phyloP scores from a whole-genome alignment of 2,113 vertebrate species.

The Dasypus novemcinctus region DNA sequence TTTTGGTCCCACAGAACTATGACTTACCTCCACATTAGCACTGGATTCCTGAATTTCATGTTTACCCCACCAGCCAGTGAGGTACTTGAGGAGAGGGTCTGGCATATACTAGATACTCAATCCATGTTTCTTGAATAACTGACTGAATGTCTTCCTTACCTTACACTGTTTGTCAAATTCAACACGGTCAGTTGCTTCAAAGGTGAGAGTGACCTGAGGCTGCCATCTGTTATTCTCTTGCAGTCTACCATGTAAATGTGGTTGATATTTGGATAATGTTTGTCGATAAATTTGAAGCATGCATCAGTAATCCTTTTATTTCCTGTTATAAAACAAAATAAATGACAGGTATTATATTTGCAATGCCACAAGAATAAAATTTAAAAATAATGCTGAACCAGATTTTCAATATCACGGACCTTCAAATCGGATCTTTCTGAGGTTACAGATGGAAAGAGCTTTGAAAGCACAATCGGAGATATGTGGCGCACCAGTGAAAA shows the following conservation, averaged over 20 bases:
- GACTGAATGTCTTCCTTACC: slow-evolving; percentile 77
- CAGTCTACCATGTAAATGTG: slow-evolving; percentile 85
- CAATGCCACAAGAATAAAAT: background rate
- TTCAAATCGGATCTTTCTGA: slow-evolving; percentile 83
- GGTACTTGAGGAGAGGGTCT: background rate
- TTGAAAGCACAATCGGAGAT: slow-evolving; percentile 85
- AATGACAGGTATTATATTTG: slow-evolving; percentile 4
- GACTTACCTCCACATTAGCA: background rate
- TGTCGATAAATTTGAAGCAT: slow-evolving; percentile 84
- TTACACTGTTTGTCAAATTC: slow-evolving; percentile 86
- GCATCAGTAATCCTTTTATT: slow-evolving; percentile 86
- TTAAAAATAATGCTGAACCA: slow-evolving; percentile 15
- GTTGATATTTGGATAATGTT: slow-evolving; percentile 82
- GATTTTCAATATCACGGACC: slow-evolving; percentile 73
- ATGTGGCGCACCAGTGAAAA: slow-evolving; percentile 84
- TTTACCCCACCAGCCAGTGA: background rate
- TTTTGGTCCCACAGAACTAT: background rate
- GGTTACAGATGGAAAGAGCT: slow-evolving; percentile 80
- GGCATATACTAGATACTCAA: background rate
- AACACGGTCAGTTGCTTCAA: slow-evolving; percentile 83
- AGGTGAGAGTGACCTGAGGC: slow-evolving; percentile 81
- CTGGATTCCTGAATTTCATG: background rate
- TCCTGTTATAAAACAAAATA: slow-evolving; percentile 76
- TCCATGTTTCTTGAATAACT: background rate
- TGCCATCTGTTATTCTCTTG: slow-evolving; percentile 83